These are phyloP conservation scores for Heliocidaris tuberculata DNA, from an alignment of 35 echinoderm and acorn worm genomes.

Conservation along the genomic window DNA sequence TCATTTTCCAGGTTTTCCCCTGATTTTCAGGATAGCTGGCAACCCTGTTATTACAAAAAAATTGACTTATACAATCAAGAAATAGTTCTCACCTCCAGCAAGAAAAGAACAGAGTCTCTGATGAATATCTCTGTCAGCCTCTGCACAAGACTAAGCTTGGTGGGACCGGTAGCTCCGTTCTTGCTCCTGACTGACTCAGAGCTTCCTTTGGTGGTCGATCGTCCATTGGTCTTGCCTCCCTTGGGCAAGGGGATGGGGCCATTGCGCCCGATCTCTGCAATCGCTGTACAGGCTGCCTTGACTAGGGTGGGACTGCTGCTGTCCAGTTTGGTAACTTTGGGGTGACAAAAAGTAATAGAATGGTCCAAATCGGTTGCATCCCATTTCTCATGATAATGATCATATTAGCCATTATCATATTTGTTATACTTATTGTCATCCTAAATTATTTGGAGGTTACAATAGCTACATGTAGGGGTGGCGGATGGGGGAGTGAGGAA, in stretches of 20 bases:
- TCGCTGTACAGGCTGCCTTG: constrained; percentile 53
- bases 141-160: constrained; percentile 29
- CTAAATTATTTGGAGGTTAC: too few species aligned
- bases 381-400: too few species aligned
- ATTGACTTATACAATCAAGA: too few species aligned
- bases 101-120: neutral
- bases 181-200: constrained; percentile 21
- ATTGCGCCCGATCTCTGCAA: constrained; percentile 57
- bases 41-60: too few species aligned
- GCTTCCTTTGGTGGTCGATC: neutral
- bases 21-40: too few species aligned
- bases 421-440: too few species aligned
- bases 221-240: constrained; percentile 25
- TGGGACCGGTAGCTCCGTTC: neutral
- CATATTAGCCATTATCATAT: too few species aligned
- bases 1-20: too few species aligned
- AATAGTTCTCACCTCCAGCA: constrained; percentile 39
- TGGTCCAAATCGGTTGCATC: neutral
- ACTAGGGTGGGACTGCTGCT: neutral
- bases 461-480: too few species aligned
- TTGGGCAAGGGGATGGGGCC: constrained; percentile 49
- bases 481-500: too few species aligned
- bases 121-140: constrained; percentile 17
- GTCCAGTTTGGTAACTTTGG: constrained; percentile 43
- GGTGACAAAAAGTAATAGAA: neutral